Percentiles rank a stretch among this genome's conserved stretches.
Evolutionary conservation across 92 coral and sea anemone genomes (phyloP).

Genomic region (Zoanthus sansibaricus): DNA sequence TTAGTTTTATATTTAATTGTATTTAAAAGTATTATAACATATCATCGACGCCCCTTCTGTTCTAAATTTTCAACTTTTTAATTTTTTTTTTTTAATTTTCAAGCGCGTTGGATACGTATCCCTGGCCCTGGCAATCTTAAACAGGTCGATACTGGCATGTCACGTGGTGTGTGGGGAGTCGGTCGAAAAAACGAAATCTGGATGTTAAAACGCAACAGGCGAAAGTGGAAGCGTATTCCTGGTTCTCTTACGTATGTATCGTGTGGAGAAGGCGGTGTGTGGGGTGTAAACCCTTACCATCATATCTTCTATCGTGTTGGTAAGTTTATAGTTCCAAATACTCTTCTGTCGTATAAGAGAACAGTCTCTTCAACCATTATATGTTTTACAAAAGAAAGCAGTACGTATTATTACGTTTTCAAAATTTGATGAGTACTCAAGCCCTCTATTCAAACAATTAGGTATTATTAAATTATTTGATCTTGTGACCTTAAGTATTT

Average conservation of each 20-base stretch:
- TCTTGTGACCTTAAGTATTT: no score
- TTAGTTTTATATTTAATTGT: no score
- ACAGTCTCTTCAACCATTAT: no score
- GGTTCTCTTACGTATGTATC: neutral
- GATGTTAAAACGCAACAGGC: conserved; percentile 7
- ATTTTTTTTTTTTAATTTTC: neutral
- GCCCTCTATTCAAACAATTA: no score
- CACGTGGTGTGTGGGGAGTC: neutral
- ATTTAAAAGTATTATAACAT: neutral
- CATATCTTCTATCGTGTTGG: no score
- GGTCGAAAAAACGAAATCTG: neutral
- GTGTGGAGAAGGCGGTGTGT: neutral
- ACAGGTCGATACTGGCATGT: neutral
- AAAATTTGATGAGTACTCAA: no score
- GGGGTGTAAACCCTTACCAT: no score
- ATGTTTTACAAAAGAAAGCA: no score
- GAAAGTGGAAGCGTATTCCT: neutral
- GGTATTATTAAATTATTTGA: no score
- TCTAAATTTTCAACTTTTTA: neutral
- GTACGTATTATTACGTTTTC: no score
- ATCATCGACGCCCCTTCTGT: neutral
- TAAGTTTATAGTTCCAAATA: no score
- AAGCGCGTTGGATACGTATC: neutral
- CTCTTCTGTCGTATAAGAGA: no score
- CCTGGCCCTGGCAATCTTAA: neutral